These are phyloP conservation scores for Synchiropus splendidus DNA, from an alignment of 2,113 vertebrate species.

Conservation along the genomic window DNA sequence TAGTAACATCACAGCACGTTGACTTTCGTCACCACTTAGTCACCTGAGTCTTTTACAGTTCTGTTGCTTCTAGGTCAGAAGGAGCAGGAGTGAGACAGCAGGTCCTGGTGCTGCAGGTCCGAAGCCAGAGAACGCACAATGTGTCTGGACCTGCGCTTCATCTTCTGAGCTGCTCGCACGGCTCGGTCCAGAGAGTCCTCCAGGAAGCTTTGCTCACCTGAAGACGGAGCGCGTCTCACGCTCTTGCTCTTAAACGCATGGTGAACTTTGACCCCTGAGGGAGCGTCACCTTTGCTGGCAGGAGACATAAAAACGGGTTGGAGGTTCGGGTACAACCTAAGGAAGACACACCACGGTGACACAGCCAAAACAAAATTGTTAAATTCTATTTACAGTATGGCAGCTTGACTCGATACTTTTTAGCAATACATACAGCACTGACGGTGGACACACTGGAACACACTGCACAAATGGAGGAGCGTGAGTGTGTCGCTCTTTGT, in stretches of 20 bases:
- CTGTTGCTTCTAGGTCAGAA: too few relatives aligned
- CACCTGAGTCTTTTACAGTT: too few relatives aligned
- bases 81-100: constrained; percentile 56
- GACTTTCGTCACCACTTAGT: too few relatives aligned
- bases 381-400: too few relatives aligned
- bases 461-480: constrained; percentile 44
- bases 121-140: constrained; percentile 66
- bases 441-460: constrained; percentile 55
- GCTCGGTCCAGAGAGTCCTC: constrained; percentile 63
- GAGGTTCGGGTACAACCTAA: constrained; percentile 62
- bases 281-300: constrained; percentile 10
- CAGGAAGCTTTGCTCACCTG: constrained; percentile 30
- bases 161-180: constrained; percentile 56
- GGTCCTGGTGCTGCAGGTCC: constrained; percentile 54
- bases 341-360: background rate
- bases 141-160: constrained; percentile 59
- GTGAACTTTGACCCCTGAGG: constrained; percentile 12
- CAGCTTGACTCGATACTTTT: too few relatives aligned
- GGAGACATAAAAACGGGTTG: constrained; percentile 10
- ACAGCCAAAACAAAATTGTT: too few relatives aligned
- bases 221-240: constrained; percentile 17
- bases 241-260: background rate
- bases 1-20: too few relatives aligned
- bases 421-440: constrained; percentile 63
- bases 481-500: background rate